Evolutionary conservation across 2,113 vertebrate genomes (phyloP), one percentile per base, ranked within the genome.

Genomic region (Eonycteris spelaea): DNA sequence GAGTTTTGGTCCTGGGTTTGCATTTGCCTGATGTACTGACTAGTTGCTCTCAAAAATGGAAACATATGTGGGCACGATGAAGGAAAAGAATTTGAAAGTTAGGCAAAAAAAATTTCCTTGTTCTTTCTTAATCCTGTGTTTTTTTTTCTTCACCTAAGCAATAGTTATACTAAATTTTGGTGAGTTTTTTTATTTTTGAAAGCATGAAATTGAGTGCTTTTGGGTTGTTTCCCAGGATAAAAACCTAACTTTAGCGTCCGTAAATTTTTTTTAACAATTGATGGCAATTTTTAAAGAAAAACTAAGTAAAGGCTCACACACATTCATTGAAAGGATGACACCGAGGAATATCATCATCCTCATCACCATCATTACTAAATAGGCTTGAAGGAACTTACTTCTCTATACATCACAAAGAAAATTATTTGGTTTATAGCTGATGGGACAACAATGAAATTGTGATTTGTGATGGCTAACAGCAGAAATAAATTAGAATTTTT

Each of bases 401-500:
- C 24, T 74, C 12, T 0, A 33, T 7, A 33, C 38, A 59, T 93
- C 33, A 86, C 55, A 85, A 11, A 86, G 74, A 86, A 21, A 84
- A 65, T 73, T n/a, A 73, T 61, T 78, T 95, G 59, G 70, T 90
- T 95, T 63, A 43, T 6, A 90, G 67, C 57, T 86, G 21, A 78
- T 65, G 24, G 40, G 65, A 73, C 67, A 67, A 97, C n/a, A 68
- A 40, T 24, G 63, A 77, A 86, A 97, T 28, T 86, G 35, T 91
- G 82, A 91, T 28, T 18, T 59, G 68, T 95, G 80, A 84, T 21
- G 67, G 53, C 18, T 85, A 38, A 87, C 35, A 90, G 22, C 79
- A 98, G 80, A 94, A 94, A 94, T 77, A 82, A 92, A 67, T 90
- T 87, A 65, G 65, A 21, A 77, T 70, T 83, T 95, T 93, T 55